These are phyloP conservation scores for Drosophila nannoptera DNA, from an alignment of 1,140 invertebrate genomes.

Conservation along the genomic window DNA sequence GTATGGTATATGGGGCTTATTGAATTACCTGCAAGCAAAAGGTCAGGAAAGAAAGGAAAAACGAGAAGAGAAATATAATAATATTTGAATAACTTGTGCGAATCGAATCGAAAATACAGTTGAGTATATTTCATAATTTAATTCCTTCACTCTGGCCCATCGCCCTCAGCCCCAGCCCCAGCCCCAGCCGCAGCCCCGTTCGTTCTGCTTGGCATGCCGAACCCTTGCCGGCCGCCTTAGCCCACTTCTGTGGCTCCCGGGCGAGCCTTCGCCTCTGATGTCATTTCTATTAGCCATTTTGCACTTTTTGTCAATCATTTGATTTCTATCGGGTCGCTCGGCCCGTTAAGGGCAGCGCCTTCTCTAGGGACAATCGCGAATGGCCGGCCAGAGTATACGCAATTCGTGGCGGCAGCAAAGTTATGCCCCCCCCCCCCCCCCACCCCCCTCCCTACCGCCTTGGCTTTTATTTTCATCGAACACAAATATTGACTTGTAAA, in stretches of 20 bases:
- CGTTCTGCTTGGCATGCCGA: no score
- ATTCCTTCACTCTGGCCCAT: no score
- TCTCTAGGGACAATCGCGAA: no score
- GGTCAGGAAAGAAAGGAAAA: no score
- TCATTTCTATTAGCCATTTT: conserved; percentile 62
- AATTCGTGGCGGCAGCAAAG: no score
- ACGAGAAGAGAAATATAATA: background rate
- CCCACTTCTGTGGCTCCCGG: no score
- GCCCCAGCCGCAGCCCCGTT: background rate
- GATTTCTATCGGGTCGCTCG: conserved; percentile 52
- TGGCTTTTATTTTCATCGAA: background rate
- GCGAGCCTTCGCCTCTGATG: conserved; percentile 21
- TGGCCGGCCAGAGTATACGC: background rate
- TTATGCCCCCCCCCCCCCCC: no score
- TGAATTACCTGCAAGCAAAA: conserved; percentile 19
- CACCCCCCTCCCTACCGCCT: no score
- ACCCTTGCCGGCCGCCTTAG: no score
- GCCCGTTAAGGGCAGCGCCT: background rate
- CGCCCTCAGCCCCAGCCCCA: no score
- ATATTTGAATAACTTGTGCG: background rate
- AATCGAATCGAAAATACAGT: background rate
- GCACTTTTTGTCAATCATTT: conserved; percentile 72
- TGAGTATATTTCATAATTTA: no score
- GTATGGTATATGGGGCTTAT: conserved; percentile 2
- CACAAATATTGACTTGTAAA: background rate